phyloP scores from a whole-genome alignment of 2,888 invertebrate species.

The Xylota segnis region DNA sequence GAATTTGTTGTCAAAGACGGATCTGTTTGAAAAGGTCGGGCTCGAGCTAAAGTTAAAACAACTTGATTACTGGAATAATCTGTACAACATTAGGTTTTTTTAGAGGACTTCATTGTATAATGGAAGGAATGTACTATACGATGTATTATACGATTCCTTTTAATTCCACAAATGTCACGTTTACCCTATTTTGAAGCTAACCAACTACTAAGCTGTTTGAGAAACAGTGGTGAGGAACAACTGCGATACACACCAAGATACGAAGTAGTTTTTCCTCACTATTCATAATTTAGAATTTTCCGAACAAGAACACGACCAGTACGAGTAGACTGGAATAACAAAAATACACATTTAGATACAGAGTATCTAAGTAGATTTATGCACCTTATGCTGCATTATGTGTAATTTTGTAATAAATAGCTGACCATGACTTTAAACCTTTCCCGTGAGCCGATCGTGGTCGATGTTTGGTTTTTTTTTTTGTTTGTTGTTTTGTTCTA shows the following conservation, averaged over 20 bases:
- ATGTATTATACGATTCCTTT: no score
- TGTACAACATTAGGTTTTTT: no score
- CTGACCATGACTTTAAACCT: slow-evolving; percentile 71
- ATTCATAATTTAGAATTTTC: neutral
- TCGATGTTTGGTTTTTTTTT: slow-evolving; percentile 7
- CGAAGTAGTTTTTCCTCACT: neutral
- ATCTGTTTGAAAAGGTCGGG: no score
- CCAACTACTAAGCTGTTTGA: no score
- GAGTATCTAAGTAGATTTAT: slow-evolving; percentile 24
- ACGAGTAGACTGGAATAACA: slow-evolving; percentile 24
- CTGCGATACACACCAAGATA: neutral
- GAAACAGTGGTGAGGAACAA: neutral
- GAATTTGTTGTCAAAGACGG: no score
- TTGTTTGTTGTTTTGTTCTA: neutral
- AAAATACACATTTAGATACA: slow-evolving; percentile 11
- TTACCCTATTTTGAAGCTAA: no score
- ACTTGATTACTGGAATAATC: no score
- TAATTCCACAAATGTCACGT: no score
- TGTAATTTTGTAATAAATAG: slow-evolving; percentile 51
- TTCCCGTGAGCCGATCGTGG: slow-evolving; percentile 45
- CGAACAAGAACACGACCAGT: slow-evolving; percentile 23
- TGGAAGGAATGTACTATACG: no score
- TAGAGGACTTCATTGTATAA: no score
- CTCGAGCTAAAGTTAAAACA: no score
- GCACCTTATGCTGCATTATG: slow-evolving; percentile 21